Evolutionary conservation across 1,140 invertebrate species (phyloP), one percentile per base, ranked within the genome.

Genomic region (Pogonomyrmex barbatus): DNA sequence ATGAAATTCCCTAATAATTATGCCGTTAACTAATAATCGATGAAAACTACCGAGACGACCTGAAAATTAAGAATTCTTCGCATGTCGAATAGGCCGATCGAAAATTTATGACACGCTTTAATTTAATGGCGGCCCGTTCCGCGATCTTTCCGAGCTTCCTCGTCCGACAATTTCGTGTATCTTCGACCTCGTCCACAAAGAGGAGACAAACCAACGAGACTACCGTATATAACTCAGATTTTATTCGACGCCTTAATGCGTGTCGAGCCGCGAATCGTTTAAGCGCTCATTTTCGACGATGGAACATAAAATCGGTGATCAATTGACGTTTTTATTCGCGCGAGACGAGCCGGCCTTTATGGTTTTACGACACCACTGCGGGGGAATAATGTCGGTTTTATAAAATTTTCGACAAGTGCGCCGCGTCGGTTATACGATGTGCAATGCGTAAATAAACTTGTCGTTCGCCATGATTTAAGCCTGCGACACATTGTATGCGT

Each of bases 261-360:
- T 1, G 24, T 42, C 73, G 52, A 36, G 0, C 36, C 17, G 47
- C 58, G 58, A 9, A 54, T 54, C 52, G 71, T 63, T 76, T 42
- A 14, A 56, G 24, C 47, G 39, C n/a, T 47, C 39, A 42, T 79
- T 86, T 63, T 78, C 36, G 70, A 65, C 78, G 63, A 47, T 30
- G 30, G 71, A 30, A 60, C 78, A 86, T 89, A 89, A 89, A 89
- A 89, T 89, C n/a, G 65, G 12, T 89, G 84, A 89, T 87, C 84
- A 54, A 89, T 89, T 73, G 87, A 39, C 85, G 71, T 89, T 89
- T 89, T 89, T 87, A 89, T 89, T 87, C 30, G 63, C 42, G 14
- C 75, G n/a, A 5, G 36, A 52, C 17, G 47, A 79, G 76, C 30
- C 42, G 50, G 82, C 50, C 52, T 58, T 79, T 75, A 75, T n/a